Conservation (phyloP, 2,797 vertebrate genomes). For the Pipistrellus nathusii region DNA sequence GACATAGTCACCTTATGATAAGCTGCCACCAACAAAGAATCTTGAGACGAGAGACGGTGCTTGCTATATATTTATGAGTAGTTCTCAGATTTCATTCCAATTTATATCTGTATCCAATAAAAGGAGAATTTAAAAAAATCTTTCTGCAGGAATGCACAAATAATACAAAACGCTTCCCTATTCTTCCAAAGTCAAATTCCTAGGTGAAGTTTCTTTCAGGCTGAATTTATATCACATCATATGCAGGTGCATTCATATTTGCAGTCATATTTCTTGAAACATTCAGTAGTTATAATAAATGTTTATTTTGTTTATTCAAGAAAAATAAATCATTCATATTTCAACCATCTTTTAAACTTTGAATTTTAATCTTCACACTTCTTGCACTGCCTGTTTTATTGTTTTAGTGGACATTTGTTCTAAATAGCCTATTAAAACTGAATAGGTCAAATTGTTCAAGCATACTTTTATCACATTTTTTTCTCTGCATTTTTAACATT, state of each 20-base stretch:
- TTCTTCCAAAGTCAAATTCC: not conserved
- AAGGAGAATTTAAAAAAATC: not conserved
- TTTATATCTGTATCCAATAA: not conserved
- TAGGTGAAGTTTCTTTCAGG: slow-evolving; percentile 16
- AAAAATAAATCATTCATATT: not conserved
- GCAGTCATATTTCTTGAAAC: slow-evolving; percentile 24
- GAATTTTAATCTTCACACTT: slow-evolving; percentile 38
- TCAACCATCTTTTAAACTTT: not conserved
- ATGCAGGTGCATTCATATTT: not conserved
- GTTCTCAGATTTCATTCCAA: slow-evolving; percentile 46
- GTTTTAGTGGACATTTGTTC: slow-evolving; percentile 55
- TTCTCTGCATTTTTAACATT: not conserved
- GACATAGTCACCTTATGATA: not conserved
- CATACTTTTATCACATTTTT: not conserved
- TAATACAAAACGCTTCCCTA: not conserved
- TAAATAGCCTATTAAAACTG: slow-evolving; percentile 59
- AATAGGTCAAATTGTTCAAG: slow-evolving; percentile 52
- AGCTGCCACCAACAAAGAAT: not conserved
- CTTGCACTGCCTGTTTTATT: not conserved
- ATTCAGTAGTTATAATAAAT: not conserved
- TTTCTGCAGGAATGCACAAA: not conserved
- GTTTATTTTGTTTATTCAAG: slow-evolving; percentile 33
- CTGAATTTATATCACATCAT: not conserved
- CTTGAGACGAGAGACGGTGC: not conserved
- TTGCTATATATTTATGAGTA: not conserved